Base-by-base conservation (phyloP, 2,888 invertebrate species). In the Chymomyza fuscimana region DNA sequence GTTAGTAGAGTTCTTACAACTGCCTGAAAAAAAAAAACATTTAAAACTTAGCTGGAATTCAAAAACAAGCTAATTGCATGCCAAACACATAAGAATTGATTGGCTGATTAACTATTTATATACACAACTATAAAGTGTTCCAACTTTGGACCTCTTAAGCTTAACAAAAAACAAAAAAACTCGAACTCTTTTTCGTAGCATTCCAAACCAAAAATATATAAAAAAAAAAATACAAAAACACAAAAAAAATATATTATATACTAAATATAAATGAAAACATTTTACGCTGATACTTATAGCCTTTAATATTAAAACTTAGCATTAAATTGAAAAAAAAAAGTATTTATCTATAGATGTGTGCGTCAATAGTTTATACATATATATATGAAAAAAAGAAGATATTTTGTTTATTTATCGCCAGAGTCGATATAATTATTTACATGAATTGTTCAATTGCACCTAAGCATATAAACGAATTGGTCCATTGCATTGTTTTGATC, bases 231-330 rank as follows among this genome's bases (percentile, higher is more conserved):
- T n/a, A n/a, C n/a, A n/a, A n/a, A n/a, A n/a, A n/a, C n/a, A n/a
- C n/a, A 16, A 15, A 60, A 60, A 16, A 10, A 29, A 60, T 4
- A 16, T 15, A 16, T 40, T 16, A 40, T 61, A 40, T 60, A 25
- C n/a, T n/a, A n/a, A n/a, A n/a, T 12, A 22, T 25, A 29, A 59
- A 59, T 59, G 25, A 25, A 69, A 56, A 19, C 69, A 81, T 72
- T 86, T 77, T 84, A 84, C 67, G 87, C 83, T 80, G 83, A 84
- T 84, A 84, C 84, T 86, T 88, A 71, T 84, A 84, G 88, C 84
- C 84, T 86, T 82, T 83, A 88, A 83, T 73, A 61, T n/a, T 40
- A 16, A 7, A 40, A 40, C 15, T 40, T 40, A 61, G 36, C 36
- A 61, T 36, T 40, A 61, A 40, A 29, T n/a, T 60, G n/a, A 32